Percentiles rank a stretch among this genome's conserved stretches.
phyloP scores from a whole-genome alignment of 2,888 invertebrate species.

The Yponomeuta malinellus region DNA sequence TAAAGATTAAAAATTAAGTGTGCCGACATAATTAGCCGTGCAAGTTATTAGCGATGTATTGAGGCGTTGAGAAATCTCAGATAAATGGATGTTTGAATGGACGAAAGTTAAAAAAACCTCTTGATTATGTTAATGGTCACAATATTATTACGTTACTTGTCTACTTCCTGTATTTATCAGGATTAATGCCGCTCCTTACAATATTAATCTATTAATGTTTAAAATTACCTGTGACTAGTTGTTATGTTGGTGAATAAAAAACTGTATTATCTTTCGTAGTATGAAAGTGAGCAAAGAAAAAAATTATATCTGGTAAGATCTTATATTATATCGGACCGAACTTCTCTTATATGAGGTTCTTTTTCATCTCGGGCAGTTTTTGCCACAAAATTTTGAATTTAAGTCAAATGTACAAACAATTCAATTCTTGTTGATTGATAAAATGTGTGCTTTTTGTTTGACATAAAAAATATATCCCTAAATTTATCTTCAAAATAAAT shows the following conservation, averaged over 20 bases:
- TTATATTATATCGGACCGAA: no score
- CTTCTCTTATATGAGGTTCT: no score
- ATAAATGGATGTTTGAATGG: conserved; percentile 2
- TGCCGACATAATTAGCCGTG: not conserved
- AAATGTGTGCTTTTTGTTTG: no score
- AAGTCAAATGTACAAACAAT: no score
- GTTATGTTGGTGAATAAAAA: not conserved
- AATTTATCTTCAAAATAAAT: no score
- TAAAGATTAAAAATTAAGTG: not conserved
- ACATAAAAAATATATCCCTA: no score
- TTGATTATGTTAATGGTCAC: conserved; percentile 1
- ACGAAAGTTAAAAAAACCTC: conserved; percentile 3
- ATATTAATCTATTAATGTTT: not conserved
- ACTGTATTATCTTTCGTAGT: not conserved
- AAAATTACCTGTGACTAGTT: not conserved
- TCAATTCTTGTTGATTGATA: no score
- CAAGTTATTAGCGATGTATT: not conserved
- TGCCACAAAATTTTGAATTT: no score
- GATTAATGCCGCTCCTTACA: not conserved
- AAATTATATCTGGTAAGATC: no score
- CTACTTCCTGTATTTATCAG: not conserved
- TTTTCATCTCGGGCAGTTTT: no score
- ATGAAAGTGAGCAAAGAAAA: no score
- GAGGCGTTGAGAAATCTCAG: not conserved
- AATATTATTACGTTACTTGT: not conserved